Conservation (phyloP, 2,113 vertebrate species). For the Ciconia maguari region DNA sequence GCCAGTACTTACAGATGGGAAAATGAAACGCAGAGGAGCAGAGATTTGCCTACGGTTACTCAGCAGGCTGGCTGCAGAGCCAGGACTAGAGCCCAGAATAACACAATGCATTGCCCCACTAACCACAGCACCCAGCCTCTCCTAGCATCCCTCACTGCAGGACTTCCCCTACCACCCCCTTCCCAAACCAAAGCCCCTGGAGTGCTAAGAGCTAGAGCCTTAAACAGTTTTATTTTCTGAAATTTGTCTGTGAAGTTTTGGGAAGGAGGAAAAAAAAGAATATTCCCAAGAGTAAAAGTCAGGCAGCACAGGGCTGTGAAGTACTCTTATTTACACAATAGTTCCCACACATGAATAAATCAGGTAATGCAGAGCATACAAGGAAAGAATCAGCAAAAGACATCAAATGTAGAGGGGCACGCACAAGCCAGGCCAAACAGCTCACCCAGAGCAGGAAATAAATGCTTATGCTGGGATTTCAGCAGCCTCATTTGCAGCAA, state of each 20-base stretch:
- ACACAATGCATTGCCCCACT: too few species aligned
- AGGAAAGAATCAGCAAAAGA: neutral
- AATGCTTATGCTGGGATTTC: neutral
- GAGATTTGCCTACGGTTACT: neutral
- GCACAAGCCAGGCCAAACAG: too few species aligned
- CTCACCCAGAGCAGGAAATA: neutral
- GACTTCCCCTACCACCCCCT: neutral
- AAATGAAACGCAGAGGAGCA: neutral
- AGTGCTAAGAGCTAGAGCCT: neutral
- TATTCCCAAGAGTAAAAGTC: neutral
- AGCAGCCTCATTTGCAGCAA: neutral
- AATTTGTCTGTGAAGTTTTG: neutral
- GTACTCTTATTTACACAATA: neutral
- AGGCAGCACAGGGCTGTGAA: neutral
- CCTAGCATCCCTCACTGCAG: neutral
- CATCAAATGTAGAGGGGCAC: neutral
- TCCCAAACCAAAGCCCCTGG: neutral
- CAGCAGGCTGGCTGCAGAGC: neutral
- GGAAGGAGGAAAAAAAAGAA: neutral
- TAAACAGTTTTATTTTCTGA: neutral
- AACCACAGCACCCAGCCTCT: neutral
- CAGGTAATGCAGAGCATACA: neutral
- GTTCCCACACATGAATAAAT: neutral
- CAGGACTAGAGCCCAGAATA: neutral
- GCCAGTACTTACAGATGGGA: neutral